Evolutionary conservation across 2,888 invertebrate species (phyloP).

Genomic region (Prosopocoilus inquinatus): DNA sequence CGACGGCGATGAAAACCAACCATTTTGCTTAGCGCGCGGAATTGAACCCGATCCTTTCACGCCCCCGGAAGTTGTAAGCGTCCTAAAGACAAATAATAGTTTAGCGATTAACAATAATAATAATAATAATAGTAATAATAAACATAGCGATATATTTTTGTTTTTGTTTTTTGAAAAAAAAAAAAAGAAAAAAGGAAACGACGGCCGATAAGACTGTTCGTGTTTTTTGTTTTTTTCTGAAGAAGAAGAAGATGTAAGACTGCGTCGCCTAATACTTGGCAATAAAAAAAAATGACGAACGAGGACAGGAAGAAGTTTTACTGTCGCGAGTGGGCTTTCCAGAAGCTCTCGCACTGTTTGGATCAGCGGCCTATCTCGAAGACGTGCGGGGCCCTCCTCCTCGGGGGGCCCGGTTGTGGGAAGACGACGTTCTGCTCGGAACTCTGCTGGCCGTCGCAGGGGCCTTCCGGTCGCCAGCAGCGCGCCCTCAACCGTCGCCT

Average conservation of each 20-base stretch:
- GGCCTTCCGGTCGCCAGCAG: conserved; percentile 67
- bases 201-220: not conserved
- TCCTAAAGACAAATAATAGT: not conserved
- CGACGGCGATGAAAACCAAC: too few species aligned
- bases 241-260: not conserved
- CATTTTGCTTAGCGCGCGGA: too few species aligned
- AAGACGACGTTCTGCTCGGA: conserved; percentile 89
- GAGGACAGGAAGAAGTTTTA: conserved; percentile 75
- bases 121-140: conserved; percentile 1
- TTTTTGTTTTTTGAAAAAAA: too few species aligned
- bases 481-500: conserved; percentile 73
- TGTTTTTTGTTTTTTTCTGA: not conserved
- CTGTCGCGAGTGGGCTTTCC: conserved; percentile 94
- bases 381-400: conserved; percentile 83
- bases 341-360: conserved; percentile 87
- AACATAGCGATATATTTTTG: not conserved
- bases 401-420: conserved; percentile 90
- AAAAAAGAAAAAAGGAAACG: too few species aligned
- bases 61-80: too few species aligned
- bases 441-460: conserved; percentile 68
- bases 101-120: not conserved
- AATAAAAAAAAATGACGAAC: conserved; percentile 26
- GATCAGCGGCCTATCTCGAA: conserved; percentile 84
- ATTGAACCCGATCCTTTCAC: too few species aligned
- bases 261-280: not conserved